Evolutionary conservation across 2,797 vertebrate species (phyloP).

Genomic region (Myotis planiceps): DNA sequence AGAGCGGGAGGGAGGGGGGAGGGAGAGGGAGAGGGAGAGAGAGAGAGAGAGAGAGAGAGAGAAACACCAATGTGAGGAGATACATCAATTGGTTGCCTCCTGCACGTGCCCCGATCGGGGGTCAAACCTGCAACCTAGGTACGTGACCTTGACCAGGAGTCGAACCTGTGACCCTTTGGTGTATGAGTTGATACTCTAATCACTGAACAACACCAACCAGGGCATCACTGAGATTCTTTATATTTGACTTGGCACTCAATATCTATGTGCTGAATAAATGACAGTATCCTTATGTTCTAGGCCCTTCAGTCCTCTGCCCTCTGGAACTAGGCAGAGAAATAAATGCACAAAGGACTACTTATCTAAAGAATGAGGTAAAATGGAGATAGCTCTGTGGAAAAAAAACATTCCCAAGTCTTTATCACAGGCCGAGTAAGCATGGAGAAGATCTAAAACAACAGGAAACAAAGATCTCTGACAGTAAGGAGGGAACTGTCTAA

Average conservation of each 20-base stretch:
- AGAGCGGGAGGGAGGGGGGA: neutral
- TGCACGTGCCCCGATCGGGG: neutral
- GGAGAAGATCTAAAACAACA: neutral
- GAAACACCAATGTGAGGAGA: neutral
- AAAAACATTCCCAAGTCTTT: neutral
- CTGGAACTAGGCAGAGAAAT: neutral
- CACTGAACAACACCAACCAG: neutral
- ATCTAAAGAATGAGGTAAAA: neutral
- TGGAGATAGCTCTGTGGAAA: neutral
- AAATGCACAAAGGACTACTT: neutral
- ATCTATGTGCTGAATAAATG: neutral
- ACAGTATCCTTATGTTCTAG: neutral
- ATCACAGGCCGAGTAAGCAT: neutral
- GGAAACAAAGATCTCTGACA: neutral
- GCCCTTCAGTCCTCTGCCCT: neutral
- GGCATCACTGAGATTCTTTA: neutral
- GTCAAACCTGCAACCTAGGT: neutral
- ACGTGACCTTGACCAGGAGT: neutral
- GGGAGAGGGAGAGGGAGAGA: rapidly evolving
- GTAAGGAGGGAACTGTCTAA: neutral
- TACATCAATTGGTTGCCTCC: neutral
- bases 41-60: too few relatives aligned
- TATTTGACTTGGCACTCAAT: neutral
- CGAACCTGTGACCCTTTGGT: neutral
- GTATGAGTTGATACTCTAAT: neutral